phyloP scores from a whole-genome alignment of 1,140 invertebrate species.

The Drosophila arawakana region DNA sequence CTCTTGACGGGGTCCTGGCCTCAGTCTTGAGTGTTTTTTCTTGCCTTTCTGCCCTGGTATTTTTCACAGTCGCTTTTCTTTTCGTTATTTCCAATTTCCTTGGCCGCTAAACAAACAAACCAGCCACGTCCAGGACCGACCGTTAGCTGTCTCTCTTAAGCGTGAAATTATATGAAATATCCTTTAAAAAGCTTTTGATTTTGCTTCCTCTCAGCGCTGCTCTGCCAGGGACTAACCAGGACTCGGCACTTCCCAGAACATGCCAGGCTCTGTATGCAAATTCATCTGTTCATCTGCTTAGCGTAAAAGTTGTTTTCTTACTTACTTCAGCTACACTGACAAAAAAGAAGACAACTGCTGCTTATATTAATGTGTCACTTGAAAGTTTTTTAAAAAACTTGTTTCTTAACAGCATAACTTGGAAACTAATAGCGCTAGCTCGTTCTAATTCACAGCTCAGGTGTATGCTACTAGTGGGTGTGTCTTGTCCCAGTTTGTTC shows the following conservation, averaged over 20 bases:
- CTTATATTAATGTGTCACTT: too few species aligned
- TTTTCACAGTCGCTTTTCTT: slow-evolving; percentile 20
- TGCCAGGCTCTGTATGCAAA: slow-evolving; percentile 61
- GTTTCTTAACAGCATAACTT: too few species aligned
- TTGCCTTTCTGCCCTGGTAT: slow-evolving; percentile 7
- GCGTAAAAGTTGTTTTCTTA: slow-evolving; percentile 79
- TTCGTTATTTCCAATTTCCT: slow-evolving; percentile 55
- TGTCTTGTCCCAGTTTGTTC: too few species aligned
- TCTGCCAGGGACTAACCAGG: neutral
- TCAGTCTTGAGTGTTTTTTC: slow-evolving; percentile 23
- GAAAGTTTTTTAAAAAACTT: too few species aligned
- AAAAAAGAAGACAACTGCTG: neutral
- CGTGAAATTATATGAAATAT: slow-evolving; percentile 77
- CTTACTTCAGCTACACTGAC: slow-evolving; percentile 14
- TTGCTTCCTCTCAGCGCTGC: slow-evolving; percentile 36
- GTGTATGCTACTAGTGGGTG: too few species aligned
- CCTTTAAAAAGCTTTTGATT: slow-evolving; percentile 83
- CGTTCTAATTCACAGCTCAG: too few species aligned
- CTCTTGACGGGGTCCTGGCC: slow-evolving; percentile 42
- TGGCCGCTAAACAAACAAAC: slow-evolving; percentile 62
- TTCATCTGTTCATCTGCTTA: slow-evolving; percentile 76
- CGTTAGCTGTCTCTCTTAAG: slow-evolving; percentile 54
- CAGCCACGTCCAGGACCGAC: slow-evolving; percentile 32
- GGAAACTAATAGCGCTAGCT: too few species aligned
- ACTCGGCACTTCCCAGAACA: neutral